A percentile compares a stretch with the other conserved stretches of the same genome.
These are phyloP conservation scores for Corynorhinus townsendii DNA, from an alignment of 2,113 vertebrate genomes.

Conservation along the genomic window DNA sequence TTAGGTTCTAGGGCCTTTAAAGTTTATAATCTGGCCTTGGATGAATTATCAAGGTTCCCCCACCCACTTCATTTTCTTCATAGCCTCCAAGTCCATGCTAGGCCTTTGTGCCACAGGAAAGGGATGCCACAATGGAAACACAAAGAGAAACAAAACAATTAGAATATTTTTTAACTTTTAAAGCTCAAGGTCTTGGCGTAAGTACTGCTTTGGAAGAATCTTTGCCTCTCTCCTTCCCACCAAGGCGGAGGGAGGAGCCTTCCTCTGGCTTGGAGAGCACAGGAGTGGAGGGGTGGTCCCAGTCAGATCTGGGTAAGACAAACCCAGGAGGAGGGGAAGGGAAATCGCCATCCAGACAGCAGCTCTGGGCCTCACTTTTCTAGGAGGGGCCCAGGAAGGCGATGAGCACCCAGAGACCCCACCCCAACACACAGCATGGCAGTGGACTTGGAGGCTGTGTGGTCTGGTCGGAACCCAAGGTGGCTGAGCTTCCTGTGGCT, in stretches of 20 bases:
- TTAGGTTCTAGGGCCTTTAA: not conserved
- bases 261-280: not conserved
- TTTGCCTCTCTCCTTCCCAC: not conserved
- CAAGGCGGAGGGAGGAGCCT: not conserved
- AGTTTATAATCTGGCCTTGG: not conserved
- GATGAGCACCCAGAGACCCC: not conserved
- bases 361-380: not conserved
- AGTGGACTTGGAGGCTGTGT: not conserved
- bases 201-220: not conserved
- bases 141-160: conserved; percentile 17
- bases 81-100: not conserved
- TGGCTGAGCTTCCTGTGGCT: not conserved
- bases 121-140: not conserved
- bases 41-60: not conserved
- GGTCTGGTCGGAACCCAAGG: not conserved
- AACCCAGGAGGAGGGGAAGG: not conserved
- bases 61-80: not conserved
- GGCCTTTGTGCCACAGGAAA: not conserved
- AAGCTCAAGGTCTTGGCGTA: conserved; percentile 31
- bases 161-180: not conserved
- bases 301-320: not conserved
- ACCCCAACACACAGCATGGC: rapidly evolving
- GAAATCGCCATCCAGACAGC: not conserved
- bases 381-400: not conserved
- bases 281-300: not conserved